Conservation (phyloP, 2,888 invertebrate species). For the Masnerella sp. region DNA sequence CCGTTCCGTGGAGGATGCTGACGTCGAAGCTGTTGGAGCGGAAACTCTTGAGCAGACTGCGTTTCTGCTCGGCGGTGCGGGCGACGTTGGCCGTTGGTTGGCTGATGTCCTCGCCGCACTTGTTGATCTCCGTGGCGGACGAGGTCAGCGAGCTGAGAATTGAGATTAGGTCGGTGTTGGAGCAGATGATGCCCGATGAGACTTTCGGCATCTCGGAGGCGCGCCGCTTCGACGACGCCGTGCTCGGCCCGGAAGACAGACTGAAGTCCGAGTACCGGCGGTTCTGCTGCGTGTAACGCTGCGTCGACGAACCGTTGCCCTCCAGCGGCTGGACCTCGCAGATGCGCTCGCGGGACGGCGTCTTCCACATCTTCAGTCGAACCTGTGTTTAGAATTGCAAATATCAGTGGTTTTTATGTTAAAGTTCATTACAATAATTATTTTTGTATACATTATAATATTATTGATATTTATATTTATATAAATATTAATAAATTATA, state of each 20-base stretch:
- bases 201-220: slow-evolving; percentile 85
- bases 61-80: slow-evolving; percentile 78
- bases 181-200: slow-evolving; percentile 86
- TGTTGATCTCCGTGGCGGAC: slow-evolving; percentile 88
- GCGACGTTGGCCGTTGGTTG: slow-evolving; percentile 12
- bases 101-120: slow-evolving; percentile 78
- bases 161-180: slow-evolving; percentile 88
- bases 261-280: slow-evolving; percentile 88
- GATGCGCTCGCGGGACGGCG: slow-evolving; percentile 84
- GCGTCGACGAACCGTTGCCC: slow-evolving; percentile 80
- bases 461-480: no score
- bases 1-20: slow-evolving; percentile 81
- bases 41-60: slow-evolving; percentile 82
- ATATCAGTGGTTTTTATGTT: no score
- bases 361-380: slow-evolving; percentile 91
- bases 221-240: slow-evolving; percentile 77
- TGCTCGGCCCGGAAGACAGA: slow-evolving; percentile 44
- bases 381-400: no score
- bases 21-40: slow-evolving; percentile 92
- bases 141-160: slow-evolving; percentile 89
- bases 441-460: no score
- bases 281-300: slow-evolving; percentile 75
- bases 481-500: no score
- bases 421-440: no score
- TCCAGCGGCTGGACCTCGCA: slow-evolving; percentile 90